phyloP scores from a whole-genome alignment of 30 jellyfish, hydroid and myxozoan species.

The Aurelia sp. region DNA sequence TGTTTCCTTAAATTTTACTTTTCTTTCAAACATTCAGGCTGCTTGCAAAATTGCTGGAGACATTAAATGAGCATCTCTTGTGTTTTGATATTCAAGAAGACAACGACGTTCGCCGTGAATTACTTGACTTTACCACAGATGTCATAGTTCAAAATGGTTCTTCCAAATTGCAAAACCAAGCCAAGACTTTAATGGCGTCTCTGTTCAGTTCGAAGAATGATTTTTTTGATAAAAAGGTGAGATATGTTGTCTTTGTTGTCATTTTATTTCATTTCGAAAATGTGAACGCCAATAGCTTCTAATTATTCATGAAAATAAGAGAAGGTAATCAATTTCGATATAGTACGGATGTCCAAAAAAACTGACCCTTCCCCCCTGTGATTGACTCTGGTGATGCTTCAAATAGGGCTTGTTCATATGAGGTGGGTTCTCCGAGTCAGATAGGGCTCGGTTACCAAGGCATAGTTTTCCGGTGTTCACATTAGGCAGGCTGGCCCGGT shows the following conservation, averaged over 20 bases:
- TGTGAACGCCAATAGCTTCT: too few relatives aligned
- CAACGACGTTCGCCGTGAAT: conserved; percentile 21
- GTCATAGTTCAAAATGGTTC: conserved; percentile 19
- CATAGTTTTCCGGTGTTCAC: not conserved
- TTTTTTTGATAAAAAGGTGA: conserved; percentile 63
- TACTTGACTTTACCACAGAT: conserved; percentile 49
- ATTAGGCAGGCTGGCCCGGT: not conserved
- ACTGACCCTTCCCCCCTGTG: too few relatives aligned
- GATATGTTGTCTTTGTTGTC: not conserved
- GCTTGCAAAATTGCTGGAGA: conserved; percentile 46
- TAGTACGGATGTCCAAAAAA: too few relatives aligned
- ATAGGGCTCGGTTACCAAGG: too few relatives aligned
- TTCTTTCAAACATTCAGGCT: conserved; percentile 11
- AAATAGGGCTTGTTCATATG: too few relatives aligned
- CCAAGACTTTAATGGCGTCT: conserved; percentile 72
- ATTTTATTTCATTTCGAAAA: not conserved
- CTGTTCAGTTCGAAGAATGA: conserved; percentile 77
- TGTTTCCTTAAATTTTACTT: too few relatives aligned
- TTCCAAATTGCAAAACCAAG: conserved; percentile 45
- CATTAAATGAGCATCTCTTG: conserved; percentile 37
- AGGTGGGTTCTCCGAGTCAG: too few relatives aligned
- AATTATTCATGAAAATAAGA: too few relatives aligned
- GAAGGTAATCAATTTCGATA: too few relatives aligned
- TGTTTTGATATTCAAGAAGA: conserved; percentile 49
- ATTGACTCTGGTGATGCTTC: too few relatives aligned